Evolutionary conservation across 2,113 vertebrate species (phyloP).

Genomic region (Oryzias melastigma): DNA sequence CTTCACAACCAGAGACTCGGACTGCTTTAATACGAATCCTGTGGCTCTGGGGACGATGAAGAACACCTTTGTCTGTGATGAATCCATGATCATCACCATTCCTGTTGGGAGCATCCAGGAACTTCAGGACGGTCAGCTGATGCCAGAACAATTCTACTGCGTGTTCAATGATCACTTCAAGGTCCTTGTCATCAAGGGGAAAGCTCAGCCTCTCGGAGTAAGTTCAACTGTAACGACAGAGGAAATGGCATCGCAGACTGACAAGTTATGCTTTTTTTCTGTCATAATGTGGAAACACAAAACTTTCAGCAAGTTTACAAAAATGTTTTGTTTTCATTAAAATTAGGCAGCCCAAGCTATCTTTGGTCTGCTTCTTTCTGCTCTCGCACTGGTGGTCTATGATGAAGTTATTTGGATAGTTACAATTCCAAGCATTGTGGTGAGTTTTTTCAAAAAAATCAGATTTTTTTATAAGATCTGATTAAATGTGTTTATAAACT

Average conservation of each 20-base stretch:
- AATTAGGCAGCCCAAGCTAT: slow-evolving; percentile 68
- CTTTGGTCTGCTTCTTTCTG: slow-evolving; percentile 58
- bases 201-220: slow-evolving; percentile 74
- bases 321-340: not conserved
- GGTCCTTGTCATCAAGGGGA: slow-evolving; percentile 62
- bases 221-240: slow-evolving; percentile 17
- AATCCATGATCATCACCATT: slow-evolving; percentile 76
- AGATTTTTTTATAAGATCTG: not conserved
- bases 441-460: slow-evolving; percentile 20
- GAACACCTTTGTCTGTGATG: slow-evolving; percentile 68
- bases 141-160: slow-evolving; percentile 72
- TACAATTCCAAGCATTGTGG: slow-evolving; percentile 53
- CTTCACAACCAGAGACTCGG: too few species aligned
- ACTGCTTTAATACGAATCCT: not conserved
- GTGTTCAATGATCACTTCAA: slow-evolving; percentile 77
- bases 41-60: slow-evolving; percentile 52
- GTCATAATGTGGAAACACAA: not conserved
- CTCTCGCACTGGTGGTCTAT: slow-evolving; percentile 33
- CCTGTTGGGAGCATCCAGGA: slow-evolving; percentile 54
- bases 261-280: not conserved
- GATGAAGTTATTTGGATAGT: rapidly evolving
- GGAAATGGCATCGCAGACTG: not conserved
- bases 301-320: not conserved
- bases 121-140: slow-evolving; percentile 33
- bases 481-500: not conserved